A percentile compares a stretch with the other conserved stretches of the same genome.
phyloP scores from a whole-genome alignment of 2,888 invertebrate species.

The Tetanocera ferruginea region DNA sequence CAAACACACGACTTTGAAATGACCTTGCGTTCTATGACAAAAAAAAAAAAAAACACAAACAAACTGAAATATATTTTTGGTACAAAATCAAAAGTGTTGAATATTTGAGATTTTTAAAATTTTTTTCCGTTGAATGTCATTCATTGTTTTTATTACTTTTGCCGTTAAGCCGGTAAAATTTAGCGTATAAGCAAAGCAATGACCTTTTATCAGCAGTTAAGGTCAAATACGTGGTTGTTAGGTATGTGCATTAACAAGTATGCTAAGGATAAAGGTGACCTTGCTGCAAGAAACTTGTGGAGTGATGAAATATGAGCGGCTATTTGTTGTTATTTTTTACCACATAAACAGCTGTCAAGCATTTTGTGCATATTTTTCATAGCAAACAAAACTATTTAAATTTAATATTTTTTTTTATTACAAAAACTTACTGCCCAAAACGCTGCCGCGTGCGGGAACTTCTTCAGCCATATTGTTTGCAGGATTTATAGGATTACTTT shows the following conservation, averaged over 20 bases:
- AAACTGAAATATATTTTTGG: background rate
- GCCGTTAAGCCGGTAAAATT: background rate
- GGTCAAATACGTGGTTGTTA: conserved; percentile 39
- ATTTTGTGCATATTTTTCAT: background rate
- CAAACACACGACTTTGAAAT: conserved; percentile 56
- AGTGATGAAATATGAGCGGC: background rate
- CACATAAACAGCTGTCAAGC: background rate
- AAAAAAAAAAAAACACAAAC: background rate
- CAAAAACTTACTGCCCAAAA: conserved; percentile 73
- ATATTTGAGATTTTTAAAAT: background rate
- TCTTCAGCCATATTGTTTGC: conserved; percentile 69
- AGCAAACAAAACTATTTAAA: background rate
- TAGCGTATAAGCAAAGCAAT: conserved; percentile 4
- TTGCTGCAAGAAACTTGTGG: background rate
- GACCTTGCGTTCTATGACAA: conserved; percentile 54
- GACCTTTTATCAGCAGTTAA: conserved; percentile 46
- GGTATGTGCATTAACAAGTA: background rate
- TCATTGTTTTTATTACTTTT: conserved; percentile 1
- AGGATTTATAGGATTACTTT: conserved; percentile 3
- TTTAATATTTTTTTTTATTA: background rate
- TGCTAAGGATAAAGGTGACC: background rate
- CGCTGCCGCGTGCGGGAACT: conserved; percentile 73
- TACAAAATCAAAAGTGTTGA: background rate
- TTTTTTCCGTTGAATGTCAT: background rate
- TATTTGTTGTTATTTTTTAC: background rate